Evolutionary conservation across 2,113 vertebrate species (phyloP), one percentile per base, ranked within the genome.

Genomic region (Myrmophylax atrothorax): DNA sequence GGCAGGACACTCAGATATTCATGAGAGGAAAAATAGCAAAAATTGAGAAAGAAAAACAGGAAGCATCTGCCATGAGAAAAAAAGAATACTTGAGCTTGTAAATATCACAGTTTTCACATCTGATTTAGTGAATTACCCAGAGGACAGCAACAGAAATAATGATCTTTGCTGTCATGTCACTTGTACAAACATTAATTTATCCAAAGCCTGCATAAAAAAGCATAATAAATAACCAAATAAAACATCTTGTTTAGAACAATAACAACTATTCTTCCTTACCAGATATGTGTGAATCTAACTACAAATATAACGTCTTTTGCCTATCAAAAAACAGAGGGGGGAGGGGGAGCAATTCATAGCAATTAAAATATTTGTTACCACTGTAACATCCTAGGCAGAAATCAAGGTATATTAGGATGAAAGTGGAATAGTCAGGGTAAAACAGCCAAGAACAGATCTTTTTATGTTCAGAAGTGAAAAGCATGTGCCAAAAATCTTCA

Each of bases 181-280:
- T 89, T 84, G 42, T 59, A 84, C 31, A 67, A 94, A 33, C 20
- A 52, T 13, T 74, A 87, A 89, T 78, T 75, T 62, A 63, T 63
- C 42, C 49, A 86, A 89, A 38, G 6, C 5, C 47, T 37, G 14
- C 14, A 26, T 72, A 22, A 84, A 78, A 87, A 79, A 6, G 31
- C 20, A 75, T 55, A 53, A 84, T 55, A 93, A 93, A 85, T 50
- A 85, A 67, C 49, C 8, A 76, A 81, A 47, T 49, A 78, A 72
- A 70, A 37, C 31, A 7, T 44, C 8, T 62, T 3, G 31, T 94
- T 94, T 66, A 37, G 25, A 92, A 80, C 33, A 79, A 60, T 2
- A 6, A 38, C n/a, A 25, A 18, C 25, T 73, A 20, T 42, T 63
- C 40, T 66, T 62, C 35, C 9, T n/a, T 40, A 46, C 26, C 25